Base-by-base conservation (phyloP, 2,113 vertebrate species). In the Alces alces region DNA sequence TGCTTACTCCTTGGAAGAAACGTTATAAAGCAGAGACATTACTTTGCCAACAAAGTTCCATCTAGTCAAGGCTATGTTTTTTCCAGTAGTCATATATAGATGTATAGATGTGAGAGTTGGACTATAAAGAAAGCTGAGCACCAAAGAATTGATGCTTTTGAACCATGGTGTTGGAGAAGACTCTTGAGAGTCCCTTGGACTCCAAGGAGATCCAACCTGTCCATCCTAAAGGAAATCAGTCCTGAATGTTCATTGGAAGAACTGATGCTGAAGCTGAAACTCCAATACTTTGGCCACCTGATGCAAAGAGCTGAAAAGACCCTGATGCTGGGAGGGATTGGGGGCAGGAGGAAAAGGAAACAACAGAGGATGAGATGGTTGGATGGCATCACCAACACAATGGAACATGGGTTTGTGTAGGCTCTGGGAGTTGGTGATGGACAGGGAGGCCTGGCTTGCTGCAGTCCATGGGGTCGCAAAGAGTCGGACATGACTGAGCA, bases 401-500 rank as follows among this genome's bases (percentile, higher is more conserved):
- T 70, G 66, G 19, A 39, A 39, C n/a, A 23, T 23, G n/a, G 23
- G n/a, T 70, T 39, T 23, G 66, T 23, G 19, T 70, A 23, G 39
- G 12, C n/a, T 70, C 19, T 1, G 0, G 66, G 66, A 70, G 19
- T 13, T 70, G n/a, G 19, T 39, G 66, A 70, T 12, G n/a, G n/a
- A 70, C n/a, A 39, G n/a, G 19, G 19, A 70, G 10, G 66, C 66
- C 66, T 70, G n/a, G 19, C 66, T 3, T 70, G 66, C n/a, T 39
- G n/a, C 9, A 39, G 10, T 73, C 10, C n/a, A 70, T 5, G 1
- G 66, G 66, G 66, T 70, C 1, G 0, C 66, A 39, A 66, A 66
- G 66, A 70, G 66, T 70, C 5, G 0, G 5, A 70, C 66, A 36
- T 0, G 2, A 39, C 66, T 39, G 6, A 39, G 19, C n/a, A 39